Evolutionary conservation across 2,113 vertebrate species (phyloP).

Genomic region (Polyodon spathula): DNA sequence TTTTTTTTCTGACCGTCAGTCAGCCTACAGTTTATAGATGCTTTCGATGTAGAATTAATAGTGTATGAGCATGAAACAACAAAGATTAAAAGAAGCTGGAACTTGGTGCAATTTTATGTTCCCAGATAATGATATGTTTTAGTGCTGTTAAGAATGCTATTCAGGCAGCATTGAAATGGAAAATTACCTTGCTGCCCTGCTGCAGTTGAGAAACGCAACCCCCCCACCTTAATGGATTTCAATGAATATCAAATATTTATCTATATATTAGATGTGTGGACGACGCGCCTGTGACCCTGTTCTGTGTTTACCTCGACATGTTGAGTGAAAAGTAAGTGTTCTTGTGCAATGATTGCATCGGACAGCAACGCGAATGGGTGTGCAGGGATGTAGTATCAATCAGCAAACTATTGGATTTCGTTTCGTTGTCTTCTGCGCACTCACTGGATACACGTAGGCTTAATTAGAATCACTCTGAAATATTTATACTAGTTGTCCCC

Average conservation of each 20-base stretch:
- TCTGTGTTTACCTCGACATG: conserved; percentile 18
- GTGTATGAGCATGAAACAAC: no score
- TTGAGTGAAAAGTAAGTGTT: conserved; percentile 25
- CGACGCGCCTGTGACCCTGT: not conserved
- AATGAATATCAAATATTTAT: conserved; percentile 18
- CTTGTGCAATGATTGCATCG: conserved; percentile 21
- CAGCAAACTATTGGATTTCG: conserved; percentile 39
- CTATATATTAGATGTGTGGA: conserved; percentile 12
- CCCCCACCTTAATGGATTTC: conserved; percentile 5
- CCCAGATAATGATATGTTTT: no score
- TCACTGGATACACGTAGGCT: conserved; percentile 38
- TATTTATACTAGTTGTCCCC: conserved; percentile 52
- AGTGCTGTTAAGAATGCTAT: no score
- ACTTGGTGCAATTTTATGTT: no score
- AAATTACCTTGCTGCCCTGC: no score
- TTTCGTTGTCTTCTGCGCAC: conserved; percentile 28
- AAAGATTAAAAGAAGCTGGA: no score
- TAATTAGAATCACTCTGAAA: conserved; percentile 65
- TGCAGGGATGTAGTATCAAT: conserved; percentile 20
- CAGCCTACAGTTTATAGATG: no score
- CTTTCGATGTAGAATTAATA: no score
- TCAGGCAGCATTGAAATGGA: no score
- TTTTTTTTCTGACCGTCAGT: no score
- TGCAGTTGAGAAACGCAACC: no score
- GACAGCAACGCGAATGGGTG: conserved; percentile 28